phyloP scores from a whole-genome alignment of 2,888 invertebrate genomes.

The Dromius quadrimaculatus region DNA sequence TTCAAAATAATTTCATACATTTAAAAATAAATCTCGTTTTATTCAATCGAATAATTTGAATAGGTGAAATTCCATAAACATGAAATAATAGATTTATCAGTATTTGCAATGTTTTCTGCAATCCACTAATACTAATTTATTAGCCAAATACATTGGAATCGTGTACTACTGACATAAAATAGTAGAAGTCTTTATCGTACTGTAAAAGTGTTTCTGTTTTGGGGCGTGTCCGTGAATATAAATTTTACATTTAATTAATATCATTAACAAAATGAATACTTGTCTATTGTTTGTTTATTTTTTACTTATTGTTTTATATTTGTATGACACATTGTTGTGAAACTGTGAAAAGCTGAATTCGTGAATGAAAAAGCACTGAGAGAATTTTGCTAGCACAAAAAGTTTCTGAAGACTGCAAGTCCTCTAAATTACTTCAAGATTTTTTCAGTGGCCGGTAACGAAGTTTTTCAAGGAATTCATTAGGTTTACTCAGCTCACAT shows the following conservation, averaged over 20 bases:
- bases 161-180: too few relatives aligned
- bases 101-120: too few relatives aligned
- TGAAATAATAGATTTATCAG: too few relatives aligned
- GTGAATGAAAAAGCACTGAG: conserved; percentile 1
- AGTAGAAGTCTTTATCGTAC: background rate
- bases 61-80: too few relatives aligned
- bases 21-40: too few relatives aligned
- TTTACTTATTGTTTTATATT: background rate
- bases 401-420: conserved; percentile 16
- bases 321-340: background rate
- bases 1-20: too few relatives aligned
- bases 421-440: conserved; percentile 14
- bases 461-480: conserved; percentile 36
- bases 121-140: too few relatives aligned
- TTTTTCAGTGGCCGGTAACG: conserved; percentile 27
- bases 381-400: conserved; percentile 14
- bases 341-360: background rate
- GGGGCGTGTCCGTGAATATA: background rate
- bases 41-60: too few relatives aligned
- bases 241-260: conserved; percentile 1
- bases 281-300: background rate
- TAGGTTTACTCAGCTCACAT: conserved; percentile 2
- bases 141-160: too few relatives aligned
- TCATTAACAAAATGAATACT: background rate
- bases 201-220: background rate